phyloP scores from a whole-genome alignment of 2,797 vertebrate genomes.

The Botia kubotai region DNA sequence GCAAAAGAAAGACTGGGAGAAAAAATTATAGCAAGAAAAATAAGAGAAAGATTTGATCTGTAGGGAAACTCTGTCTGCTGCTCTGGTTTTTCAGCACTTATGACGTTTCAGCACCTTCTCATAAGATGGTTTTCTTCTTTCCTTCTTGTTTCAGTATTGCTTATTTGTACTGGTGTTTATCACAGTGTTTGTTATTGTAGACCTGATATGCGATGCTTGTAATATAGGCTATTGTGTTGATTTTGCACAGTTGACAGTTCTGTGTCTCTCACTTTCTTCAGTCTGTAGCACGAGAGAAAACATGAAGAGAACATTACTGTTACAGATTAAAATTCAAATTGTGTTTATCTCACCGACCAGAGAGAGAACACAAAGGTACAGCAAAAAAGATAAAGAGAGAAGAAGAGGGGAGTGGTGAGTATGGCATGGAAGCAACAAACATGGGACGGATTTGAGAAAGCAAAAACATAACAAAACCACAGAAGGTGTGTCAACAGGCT shows the following conservation, averaged over 20 bases:
- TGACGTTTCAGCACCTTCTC: neutral
- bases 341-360: slow-evolving; percentile 43
- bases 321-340: slow-evolving; percentile 51
- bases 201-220: slow-evolving; percentile 16
- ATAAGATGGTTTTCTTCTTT: slow-evolving; percentile 13
- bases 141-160: slow-evolving; percentile 1
- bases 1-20: neutral
- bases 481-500: neutral
- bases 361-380: slow-evolving; percentile 28
- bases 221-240: slow-evolving; percentile 27
- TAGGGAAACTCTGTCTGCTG: slow-evolving; percentile 67
- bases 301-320: slow-evolving; percentile 31
- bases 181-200: slow-evolving; percentile 12
- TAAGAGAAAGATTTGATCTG: slow-evolving; percentile 69
- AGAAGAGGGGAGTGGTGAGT: neutral
- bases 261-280: slow-evolving; percentile 14
- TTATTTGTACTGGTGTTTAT: slow-evolving; percentile 8
- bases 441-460: neutral
- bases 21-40: neutral
- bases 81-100: slow-evolving; percentile 12
- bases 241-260: slow-evolving; percentile 21
- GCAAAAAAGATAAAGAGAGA: slow-evolving; percentile 10
- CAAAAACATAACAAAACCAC: neutral
- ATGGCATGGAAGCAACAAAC: slow-evolving; percentile 1
- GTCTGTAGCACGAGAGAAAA: neutral